phyloP scores from a whole-genome alignment of 2,113 vertebrate species.

The Gnathochromis pfefferi region DNA sequence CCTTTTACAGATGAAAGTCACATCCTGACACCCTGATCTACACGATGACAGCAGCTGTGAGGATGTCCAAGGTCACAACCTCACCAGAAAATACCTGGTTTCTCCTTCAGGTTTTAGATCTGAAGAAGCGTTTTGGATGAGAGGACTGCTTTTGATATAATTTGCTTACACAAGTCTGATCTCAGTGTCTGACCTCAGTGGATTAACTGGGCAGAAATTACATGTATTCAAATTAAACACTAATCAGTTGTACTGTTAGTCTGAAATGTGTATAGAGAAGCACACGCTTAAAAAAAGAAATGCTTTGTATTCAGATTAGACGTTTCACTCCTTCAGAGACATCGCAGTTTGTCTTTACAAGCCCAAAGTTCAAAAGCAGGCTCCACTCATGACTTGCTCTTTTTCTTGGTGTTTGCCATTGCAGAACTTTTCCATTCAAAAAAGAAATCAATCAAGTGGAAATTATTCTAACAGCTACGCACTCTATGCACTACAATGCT shows the following conservation, averaged over 20 bases:
- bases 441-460: accelerated
- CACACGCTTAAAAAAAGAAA: accelerated
- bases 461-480: neutral
- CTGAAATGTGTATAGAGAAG: neutral
- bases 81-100: neutral
- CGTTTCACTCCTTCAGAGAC: neutral
- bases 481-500: neutral
- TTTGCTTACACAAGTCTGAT: accelerated
- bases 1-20: neutral
- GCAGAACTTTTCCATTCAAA: accelerated
- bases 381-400: neutral
- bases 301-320: neutral
- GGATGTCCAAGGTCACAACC: neutral
- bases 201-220: neutral
- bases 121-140: neutral
- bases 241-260: neutral
- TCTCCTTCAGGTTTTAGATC: neutral
- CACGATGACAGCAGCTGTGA: accelerated
- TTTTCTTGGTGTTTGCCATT: accelerated
- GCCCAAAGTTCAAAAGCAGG: neutral
- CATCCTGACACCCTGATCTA: neutral
- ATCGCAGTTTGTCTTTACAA: neutral
- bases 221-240: neutral
- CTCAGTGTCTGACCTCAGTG: neutral
- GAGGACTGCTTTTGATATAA: neutral